Conservation (phyloP, 2,888 invertebrate genomes). For the Apotomis betuletana region DNA sequence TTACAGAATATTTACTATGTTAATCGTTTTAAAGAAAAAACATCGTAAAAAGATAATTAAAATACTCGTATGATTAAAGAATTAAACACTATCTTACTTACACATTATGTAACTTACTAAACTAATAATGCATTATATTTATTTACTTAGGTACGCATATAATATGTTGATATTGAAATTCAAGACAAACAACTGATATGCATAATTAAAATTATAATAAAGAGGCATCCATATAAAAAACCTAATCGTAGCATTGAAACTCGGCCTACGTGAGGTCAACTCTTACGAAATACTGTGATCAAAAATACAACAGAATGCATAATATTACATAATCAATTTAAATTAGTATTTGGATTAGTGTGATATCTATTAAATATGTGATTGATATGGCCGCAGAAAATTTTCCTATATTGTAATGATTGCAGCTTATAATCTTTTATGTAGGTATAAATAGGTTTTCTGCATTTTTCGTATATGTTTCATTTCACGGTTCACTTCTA, state of each 20-base stretch:
- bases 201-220: not conserved
- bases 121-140: not conserved
- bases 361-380: not conserved
- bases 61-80: no score
- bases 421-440: not conserved
- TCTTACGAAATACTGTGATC: conserved; percentile 11
- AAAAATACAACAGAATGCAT: conserved; percentile 14
- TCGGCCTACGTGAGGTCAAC: conserved; percentile 32
- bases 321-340: not conserved
- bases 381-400: not conserved
- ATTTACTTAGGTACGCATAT: not conserved
- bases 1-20: no score
- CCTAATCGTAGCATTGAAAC: conserved; percentile 35
- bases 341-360: not conserved
- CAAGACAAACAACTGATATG: conserved; percentile 16
- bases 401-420: not conserved
- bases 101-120: no score
- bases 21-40: no score
- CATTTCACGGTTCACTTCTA: no score
- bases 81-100: no score
- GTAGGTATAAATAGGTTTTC: no score
- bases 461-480: no score
- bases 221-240: conserved; percentile 18
- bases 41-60: no score
- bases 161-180: conserved; percentile 16